Evolutionary conservation across 2,113 vertebrate species (phyloP).

Genomic region (Hypomesus transpacificus): DNA sequence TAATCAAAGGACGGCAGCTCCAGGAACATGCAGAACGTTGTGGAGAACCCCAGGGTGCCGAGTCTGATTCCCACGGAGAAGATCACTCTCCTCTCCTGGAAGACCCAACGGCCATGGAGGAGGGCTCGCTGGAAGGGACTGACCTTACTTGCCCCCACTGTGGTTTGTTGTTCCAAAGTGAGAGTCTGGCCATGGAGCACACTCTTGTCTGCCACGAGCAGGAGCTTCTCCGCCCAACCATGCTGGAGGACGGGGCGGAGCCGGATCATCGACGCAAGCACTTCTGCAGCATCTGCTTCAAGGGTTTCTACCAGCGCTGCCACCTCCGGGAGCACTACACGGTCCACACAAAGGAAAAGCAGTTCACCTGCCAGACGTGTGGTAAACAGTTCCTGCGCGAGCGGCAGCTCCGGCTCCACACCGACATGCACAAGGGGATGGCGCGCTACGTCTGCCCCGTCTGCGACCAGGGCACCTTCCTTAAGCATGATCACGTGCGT

Average conservation of each 20-base stretch:
- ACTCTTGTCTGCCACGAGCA: conserved; percentile 86
- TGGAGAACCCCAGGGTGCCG: conserved; percentile 83
- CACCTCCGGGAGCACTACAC: conserved; percentile 98
- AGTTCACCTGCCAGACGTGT: conserved; percentile 96
- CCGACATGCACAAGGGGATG: conserved; percentile 99
- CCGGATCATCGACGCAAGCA: conserved; percentile 93
- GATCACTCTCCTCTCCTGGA: conserved; percentile 75
- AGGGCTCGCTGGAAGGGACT: conserved; percentile 74
- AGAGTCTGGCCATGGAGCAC: conserved; percentile 88
- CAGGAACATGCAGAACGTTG: conserved; percentile 94
- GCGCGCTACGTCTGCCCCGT: conserved; percentile 96
- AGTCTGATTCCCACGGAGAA: conserved; percentile 83
- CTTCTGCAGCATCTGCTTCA: conserved; percentile 95
- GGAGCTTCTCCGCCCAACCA: conserved; percentile 81
- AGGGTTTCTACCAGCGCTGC: conserved; percentile 97
- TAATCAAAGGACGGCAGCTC: conserved; percentile 92
- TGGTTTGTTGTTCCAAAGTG: conserved; percentile 85
- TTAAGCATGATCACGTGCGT: conserved; percentile 97
- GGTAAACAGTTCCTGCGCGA: conserved; percentile 97
- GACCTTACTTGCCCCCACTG: conserved; percentile 89
- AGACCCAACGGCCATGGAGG: conserved; percentile 82
- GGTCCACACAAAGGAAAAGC: conserved; percentile 98
- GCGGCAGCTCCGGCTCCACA: conserved; percentile 93
- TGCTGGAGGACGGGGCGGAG: conserved; percentile 81
- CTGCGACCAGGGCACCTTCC: conserved; percentile 98